Percentiles rank a stretch among this genome's conserved stretches.
Evolutionary conservation across 2,113 vertebrate genomes (phyloP).

Genomic region (Rhinichthys klamathensis): DNA sequence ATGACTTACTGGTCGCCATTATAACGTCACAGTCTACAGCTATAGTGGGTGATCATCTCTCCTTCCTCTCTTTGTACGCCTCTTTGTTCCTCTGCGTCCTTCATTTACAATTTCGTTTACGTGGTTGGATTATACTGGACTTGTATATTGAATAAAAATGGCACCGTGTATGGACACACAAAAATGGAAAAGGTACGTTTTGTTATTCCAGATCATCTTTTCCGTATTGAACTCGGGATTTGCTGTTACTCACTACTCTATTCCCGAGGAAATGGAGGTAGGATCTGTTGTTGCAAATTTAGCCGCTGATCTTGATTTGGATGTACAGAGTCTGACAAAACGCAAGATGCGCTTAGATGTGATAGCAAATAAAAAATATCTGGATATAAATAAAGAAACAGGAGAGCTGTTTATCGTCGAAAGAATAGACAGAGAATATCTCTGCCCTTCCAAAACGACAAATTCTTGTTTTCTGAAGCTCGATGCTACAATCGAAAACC

Average conservation of each 20-base stretch:
- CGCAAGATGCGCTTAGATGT: constrained; percentile 72
- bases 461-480: constrained; percentile 56
- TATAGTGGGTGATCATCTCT: not conserved
- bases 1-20: not conserved
- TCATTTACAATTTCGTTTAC: not conserved
- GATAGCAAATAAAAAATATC: constrained; percentile 70
- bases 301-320: constrained; percentile 79
- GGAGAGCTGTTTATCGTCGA: constrained; percentile 69
- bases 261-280: constrained; percentile 81
- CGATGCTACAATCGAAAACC: constrained; percentile 52
- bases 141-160: constrained; percentile 48
- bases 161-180: not conserved
- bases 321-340: constrained; percentile 64
- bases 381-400: constrained; percentile 76
- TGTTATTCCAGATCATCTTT: constrained; percentile 49
- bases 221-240: not conserved
- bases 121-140: not conserved
- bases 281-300: constrained; percentile 82
- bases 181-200: constrained; percentile 57
- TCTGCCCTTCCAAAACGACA: constrained; percentile 50
- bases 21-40: not conserved
- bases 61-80: not conserved
- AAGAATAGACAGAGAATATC: constrained; percentile 67
- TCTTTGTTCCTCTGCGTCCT: not conserved
- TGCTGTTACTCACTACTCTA: constrained; percentile 76